phyloP scores from a whole-genome alignment of 1,140 invertebrate genomes.

The Lycorma delicatula region DNA sequence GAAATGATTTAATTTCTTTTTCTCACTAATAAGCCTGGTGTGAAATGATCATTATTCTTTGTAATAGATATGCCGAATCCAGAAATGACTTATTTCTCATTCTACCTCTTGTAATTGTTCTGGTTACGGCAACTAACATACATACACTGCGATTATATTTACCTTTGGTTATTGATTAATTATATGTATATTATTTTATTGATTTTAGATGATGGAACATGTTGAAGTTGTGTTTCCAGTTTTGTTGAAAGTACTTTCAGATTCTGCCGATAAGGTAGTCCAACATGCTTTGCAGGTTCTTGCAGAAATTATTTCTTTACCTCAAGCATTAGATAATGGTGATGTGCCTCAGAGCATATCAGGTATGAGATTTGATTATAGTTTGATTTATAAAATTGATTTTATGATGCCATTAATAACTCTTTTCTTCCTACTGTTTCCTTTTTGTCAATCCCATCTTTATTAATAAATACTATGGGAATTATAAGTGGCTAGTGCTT shows the following conservation, averaged over 20 bases:
- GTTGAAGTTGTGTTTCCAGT: conserved; percentile 80
- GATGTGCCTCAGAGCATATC: too few species aligned
- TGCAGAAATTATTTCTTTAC: conserved; percentile 72
- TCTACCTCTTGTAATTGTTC: neutral
- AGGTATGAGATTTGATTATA: too few species aligned
- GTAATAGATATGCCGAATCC: neutral
- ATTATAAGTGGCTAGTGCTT: too few species aligned
- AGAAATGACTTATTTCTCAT: neutral
- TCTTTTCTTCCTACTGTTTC: too few species aligned
- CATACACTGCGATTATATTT: neutral
- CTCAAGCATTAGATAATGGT: conserved; percentile 21
- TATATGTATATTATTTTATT: conserved; percentile 3
- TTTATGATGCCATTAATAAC: too few species aligned
- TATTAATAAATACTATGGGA: too few species aligned
- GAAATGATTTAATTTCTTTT: neutral
- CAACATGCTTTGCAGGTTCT: conserved; percentile 82
- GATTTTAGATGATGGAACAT: conserved; percentile 66
- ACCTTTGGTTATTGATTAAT: neutral
- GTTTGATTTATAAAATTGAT: too few species aligned
- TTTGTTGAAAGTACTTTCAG: conserved; percentile 73
- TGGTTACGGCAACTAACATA: neutral
- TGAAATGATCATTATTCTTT: neutral
- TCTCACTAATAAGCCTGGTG: neutral
- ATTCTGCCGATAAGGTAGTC: conserved; percentile 89
- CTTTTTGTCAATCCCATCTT: too few species aligned